phyloP scores from a whole-genome alignment of 1,140 invertebrate genomes.

The Ostrea denselamellosa region DNA sequence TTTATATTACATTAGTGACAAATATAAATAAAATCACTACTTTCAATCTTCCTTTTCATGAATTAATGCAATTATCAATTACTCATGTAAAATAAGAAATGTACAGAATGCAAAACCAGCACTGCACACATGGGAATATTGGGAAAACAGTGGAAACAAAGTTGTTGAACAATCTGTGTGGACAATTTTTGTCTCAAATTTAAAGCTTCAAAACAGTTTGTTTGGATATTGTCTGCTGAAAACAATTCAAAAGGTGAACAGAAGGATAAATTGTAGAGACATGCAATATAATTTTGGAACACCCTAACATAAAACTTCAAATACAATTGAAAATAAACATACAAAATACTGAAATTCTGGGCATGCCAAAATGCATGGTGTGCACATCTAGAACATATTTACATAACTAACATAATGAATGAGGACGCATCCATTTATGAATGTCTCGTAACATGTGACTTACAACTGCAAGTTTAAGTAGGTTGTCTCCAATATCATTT shows the following conservation, averaged over 20 bases:
- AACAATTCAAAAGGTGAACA: background rate
- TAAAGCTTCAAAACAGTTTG: background rate
- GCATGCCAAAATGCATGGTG: background rate
- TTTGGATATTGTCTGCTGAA: background rate
- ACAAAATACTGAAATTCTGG: background rate
- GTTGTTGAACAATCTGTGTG: background rate
- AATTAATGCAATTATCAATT: no score
- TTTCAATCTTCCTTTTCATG: no score
- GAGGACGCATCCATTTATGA: background rate
- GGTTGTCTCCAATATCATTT: conserved; percentile 91
- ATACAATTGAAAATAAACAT: background rate
- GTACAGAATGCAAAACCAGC: background rate
- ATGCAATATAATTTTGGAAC: background rate
- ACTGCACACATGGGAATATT: conserved; percentile 6
- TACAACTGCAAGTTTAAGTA: conserved; percentile 89
- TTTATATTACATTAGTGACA: no score
- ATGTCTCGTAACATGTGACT: conserved; percentile 64
- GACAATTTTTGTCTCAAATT: background rate
- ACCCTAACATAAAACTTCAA: background rate
- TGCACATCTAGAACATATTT: background rate
- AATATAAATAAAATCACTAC: no score
- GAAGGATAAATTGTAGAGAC: background rate
- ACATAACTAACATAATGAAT: background rate
- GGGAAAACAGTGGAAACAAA: background rate
- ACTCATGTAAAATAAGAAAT: background rate